Evolutionary conservation across 2,113 vertebrate species (phyloP), one percentile per base, ranked within the genome.

Genomic region (Eptesicus fuscus): DNA sequence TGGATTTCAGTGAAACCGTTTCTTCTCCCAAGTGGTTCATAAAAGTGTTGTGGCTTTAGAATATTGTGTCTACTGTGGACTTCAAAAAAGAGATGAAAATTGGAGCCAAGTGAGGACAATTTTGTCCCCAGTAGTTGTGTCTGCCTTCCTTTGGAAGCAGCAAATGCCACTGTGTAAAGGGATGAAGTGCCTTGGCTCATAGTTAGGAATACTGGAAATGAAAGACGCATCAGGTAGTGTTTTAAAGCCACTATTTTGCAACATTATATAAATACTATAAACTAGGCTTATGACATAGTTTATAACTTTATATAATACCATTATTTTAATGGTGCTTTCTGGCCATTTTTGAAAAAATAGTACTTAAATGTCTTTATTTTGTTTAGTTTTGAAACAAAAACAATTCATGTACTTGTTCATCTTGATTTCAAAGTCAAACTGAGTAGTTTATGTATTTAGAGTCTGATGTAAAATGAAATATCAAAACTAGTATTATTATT

Each of bases 391-490:
- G 4, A 90, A 91, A 90, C 76, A 9, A 20, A 87, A 95, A 40
- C 35, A 79, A 25, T 69, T 13, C 4, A 71, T 44, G 73, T 70
- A 73, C 82, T 92, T 69, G 32, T 91, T 97, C 14, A 63, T 95
- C 95, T 84, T 82, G n/a, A 95, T 79, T 97, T 56, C 67, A 88
- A 91, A 61, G 70, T 96, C 91, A 65, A 92, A 23, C 35, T 76
- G 78, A 90, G 30, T 65, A 67, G 7, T 61, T 89, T 61, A 56
- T 42, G 37, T 59, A 90, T 70, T 80, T 87, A 73, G 22, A 83
- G 2, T 74, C n/a, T 70, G n/a, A 71, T 22, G 4, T 71, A 40
- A 56, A 71, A 28, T 63, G 28, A 12, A 73, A 61, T 82, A 76
- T 74, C 74, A 92, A 14, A 63, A 83, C 18, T 76, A 76, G 69